Evolutionary conservation across 1,140 invertebrate species (phyloP).

Genomic region (Nylanderia fulva): DNA sequence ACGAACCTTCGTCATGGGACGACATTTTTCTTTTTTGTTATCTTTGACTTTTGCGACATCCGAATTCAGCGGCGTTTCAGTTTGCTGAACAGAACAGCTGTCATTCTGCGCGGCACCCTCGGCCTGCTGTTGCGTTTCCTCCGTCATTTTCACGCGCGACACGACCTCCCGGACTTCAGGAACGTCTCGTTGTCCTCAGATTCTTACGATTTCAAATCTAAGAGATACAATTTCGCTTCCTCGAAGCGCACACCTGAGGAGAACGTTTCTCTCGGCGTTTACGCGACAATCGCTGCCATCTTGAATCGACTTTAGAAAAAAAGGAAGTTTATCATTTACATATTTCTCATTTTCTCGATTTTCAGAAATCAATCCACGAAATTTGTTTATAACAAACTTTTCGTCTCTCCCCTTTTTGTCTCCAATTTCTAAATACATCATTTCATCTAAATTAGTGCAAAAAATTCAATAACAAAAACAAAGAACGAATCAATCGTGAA

Average conservation of each 20-base stretch:
- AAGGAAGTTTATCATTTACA: too few species aligned
- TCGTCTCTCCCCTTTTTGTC: too few species aligned
- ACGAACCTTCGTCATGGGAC: constrained; percentile 83
- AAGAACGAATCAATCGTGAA: too few species aligned
- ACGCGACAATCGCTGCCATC: constrained; percentile 65
- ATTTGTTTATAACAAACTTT: too few species aligned
- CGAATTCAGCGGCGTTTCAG: constrained; percentile 74
- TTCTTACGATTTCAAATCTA: constrained; percentile 9
- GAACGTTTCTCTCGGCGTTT: constrained; percentile 30
- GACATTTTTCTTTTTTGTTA: constrained; percentile 84
- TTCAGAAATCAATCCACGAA: too few species aligned
- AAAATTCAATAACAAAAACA: too few species aligned
- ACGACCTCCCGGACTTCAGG: constrained; percentile 35
- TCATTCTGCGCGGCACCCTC: constrained; percentile 76
- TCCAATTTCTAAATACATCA: too few species aligned
- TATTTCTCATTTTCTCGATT: too few species aligned
- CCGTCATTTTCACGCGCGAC: constrained; percentile 79
- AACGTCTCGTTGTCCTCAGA: neutral
- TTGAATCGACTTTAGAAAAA: constrained; percentile 52
- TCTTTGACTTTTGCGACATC: constrained; percentile 80
- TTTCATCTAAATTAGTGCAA: too few species aligned
- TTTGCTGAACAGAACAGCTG: constrained; percentile 54
- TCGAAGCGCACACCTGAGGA: constrained; percentile 39
- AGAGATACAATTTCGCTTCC: constrained; percentile 62
- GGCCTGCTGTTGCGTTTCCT: constrained; percentile 77